phyloP scores from a whole-genome alignment of 2,797 vertebrate species.

The Sebastes miniatus region DNA sequence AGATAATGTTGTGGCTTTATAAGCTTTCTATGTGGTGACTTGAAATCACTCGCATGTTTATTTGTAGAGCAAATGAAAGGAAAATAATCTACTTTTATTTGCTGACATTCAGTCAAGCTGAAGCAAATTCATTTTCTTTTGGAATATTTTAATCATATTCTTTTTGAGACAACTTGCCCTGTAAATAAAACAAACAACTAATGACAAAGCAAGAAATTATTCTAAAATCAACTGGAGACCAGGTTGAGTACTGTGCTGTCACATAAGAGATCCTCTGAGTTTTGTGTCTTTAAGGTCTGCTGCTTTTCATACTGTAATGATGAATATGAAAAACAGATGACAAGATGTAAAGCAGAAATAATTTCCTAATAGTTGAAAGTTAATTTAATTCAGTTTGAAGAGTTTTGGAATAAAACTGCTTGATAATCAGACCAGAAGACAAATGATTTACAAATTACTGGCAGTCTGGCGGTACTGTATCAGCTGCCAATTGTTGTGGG shows the following conservation, averaged over 20 bases:
- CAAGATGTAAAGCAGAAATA: not conserved
- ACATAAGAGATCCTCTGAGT: not conserved
- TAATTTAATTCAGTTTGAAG: not conserved
- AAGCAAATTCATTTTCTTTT: not conserved
- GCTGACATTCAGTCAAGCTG: not conserved
- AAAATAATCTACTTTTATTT: not conserved
- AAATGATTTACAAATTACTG: conserved; percentile 1
- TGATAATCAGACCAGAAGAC: not conserved
- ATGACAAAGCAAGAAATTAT: not conserved
- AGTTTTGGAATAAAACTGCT: not conserved
- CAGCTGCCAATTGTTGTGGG: conserved; percentile 6
- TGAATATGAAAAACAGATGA: not conserved
- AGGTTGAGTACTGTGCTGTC: not conserved
- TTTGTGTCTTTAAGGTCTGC: not conserved
- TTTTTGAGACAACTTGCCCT: not conserved
- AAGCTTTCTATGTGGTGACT: not conserved
- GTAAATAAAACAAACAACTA: not conserved
- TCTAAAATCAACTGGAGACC: not conserved
- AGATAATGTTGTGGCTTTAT: not conserved
- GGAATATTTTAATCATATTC: not conserved
- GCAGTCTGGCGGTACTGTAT: not conserved
- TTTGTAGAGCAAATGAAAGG: not conserved
- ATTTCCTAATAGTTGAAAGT: not conserved
- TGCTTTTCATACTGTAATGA: not conserved
- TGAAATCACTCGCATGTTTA: not conserved